Evolutionary conservation across 2,888 invertebrate species (phyloP).

Genomic region (Amiota mariae): DNA sequence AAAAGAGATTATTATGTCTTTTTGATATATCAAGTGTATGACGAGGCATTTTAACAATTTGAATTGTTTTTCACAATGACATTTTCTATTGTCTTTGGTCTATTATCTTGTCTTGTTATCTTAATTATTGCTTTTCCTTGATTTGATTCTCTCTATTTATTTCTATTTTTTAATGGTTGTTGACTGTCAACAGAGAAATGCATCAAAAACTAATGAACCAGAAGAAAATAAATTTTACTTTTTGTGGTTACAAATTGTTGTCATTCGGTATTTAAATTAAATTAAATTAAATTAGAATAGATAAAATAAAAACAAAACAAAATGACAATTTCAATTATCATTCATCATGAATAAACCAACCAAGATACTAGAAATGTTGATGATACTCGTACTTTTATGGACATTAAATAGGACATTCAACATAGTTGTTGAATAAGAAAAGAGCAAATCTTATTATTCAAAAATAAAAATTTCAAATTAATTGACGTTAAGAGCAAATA

Average conservation of each 20-base stretch:
- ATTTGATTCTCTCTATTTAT: neutral
- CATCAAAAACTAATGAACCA: conserved; percentile 4
- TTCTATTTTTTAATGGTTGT: neutral
- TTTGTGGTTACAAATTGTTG: neutral
- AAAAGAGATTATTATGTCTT: no score
- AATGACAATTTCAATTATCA: neutral
- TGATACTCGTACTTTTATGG: no score
- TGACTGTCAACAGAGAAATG: neutral
- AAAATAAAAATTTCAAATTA: no score
- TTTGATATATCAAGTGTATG: no score
- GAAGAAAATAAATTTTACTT: neutral
- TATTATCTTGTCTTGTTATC: neutral
- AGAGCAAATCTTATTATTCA: no score
- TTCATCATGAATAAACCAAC: neutral
- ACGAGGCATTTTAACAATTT: no score
- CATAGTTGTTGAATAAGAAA: no score
- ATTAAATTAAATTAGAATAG: neutral
- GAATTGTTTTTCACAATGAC: neutral
- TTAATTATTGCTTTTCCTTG: neutral
- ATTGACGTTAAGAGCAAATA: no score
- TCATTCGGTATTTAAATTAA: neutral
- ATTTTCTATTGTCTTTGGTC: neutral
- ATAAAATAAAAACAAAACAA: neutral
- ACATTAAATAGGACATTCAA: no score
- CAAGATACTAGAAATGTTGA: no score